Base-by-base conservation (phyloP, 2,113 vertebrate species). In the Syrmaticus mikado region DNA sequence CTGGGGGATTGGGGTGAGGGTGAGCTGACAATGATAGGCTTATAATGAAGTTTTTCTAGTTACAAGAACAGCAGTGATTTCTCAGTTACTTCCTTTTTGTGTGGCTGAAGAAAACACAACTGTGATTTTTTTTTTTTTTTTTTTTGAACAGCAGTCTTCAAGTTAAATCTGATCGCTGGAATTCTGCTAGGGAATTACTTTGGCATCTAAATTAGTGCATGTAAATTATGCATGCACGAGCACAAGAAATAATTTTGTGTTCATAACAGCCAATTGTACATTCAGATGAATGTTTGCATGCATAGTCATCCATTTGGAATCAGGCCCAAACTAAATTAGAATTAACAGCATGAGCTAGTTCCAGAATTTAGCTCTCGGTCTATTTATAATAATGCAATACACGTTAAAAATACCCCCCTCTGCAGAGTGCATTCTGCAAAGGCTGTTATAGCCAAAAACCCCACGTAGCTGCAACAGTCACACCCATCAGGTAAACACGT, bases 301-400 rank as follows among this genome's bases (percentile, higher is more conserved):
- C 19, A 8, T 8, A 94, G 80, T 93, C 92, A 94, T 80, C 90
- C 90, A 24, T 90, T 93, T 96, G 96, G 95, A 96, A 78, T 62
- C 1, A 5, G 82, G 83, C 93, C 93, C 80, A 94, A 88, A 46
- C 68, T 74, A 86, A 77, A 96, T 93, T 50, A 92, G 73, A 82
- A 67, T 88, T 91, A 94, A 90, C 88, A 74, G 52, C 46, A 32
- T n/a, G 65, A 85, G 76, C 80, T 81, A 64, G 73, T 90, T 95
- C 57, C 80, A 93, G 82, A 70, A 81, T 77, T 90, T 81, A 64
- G 60, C 87, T 92, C 87, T 79, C 24, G 13, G 46, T 78, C 90
- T 90, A 5, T 95, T 93, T 93, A 30, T 94, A 88, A 57, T 64
- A 77, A 60, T 91, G 75, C 41, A 52, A 82, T 58, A 53, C 16